Conservation (phyloP, 1,140 invertebrate species). For the Nasonia giraulti region DNA sequence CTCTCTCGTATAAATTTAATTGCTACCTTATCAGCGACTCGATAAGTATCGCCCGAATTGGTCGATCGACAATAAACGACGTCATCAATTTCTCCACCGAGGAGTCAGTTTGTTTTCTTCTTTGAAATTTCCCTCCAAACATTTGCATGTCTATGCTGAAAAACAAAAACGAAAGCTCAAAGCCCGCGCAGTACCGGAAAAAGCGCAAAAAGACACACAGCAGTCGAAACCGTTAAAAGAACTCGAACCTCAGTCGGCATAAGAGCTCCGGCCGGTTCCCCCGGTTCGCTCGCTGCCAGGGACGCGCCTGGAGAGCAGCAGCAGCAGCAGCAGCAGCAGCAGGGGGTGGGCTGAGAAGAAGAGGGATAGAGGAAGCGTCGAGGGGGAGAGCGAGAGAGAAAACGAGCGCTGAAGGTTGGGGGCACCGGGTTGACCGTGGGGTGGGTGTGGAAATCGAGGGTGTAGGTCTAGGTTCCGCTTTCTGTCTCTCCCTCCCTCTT, state of each 20-base stretch:
- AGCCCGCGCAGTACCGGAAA: not conserved
- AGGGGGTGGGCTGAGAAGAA: not conserved
- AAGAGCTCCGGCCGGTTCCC: conserved; percentile 1
- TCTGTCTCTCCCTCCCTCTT: no score
- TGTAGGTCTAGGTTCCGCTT: conserved; percentile 70
- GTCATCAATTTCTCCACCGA: no score
- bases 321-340: not conserved
- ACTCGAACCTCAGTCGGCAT: not conserved
- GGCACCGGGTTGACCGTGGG: conserved; percentile 70
- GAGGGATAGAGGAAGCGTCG: conserved; percentile 38
- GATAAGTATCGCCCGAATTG: no score
- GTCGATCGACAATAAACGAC: no score
- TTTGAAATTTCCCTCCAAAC: no score
- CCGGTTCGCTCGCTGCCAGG: conserved; percentile 18
- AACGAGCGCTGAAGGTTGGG: conserved; percentile 65
- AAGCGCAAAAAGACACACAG: not conserved
- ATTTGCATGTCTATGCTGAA: not conserved
- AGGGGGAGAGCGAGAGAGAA: not conserved
- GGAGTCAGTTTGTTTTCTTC: no score
- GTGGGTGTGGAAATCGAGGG: conserved; percentile 60
- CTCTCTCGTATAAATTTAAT: no score
- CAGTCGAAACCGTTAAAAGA: conserved; percentile 5
- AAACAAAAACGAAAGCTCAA: conserved; percentile 14
- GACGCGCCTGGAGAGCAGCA: not conserved
- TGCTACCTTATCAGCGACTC: no score